phyloP scores from a whole-genome alignment of 2,113 vertebrate genomes.

The Todiramphus saurophagus region DNA sequence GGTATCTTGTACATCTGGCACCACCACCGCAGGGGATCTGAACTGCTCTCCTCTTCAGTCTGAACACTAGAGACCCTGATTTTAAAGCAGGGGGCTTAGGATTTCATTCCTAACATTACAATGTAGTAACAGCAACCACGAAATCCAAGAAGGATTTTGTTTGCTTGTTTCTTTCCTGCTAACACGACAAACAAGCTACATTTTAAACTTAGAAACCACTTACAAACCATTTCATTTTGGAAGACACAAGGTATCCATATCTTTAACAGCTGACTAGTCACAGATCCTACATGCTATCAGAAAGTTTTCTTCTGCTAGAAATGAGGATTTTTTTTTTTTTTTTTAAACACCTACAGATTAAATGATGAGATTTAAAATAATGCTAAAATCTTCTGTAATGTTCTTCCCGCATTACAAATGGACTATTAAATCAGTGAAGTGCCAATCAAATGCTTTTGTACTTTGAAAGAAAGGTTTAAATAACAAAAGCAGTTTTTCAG shows the following conservation, averaged over 20 bases:
- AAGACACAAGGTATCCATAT: background rate
- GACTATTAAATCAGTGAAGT: constrained; percentile 77
- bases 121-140: background rate
- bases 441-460: constrained; percentile 77
- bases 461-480: constrained; percentile 74
- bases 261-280: constrained; percentile 41
- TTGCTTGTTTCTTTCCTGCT: background rate
- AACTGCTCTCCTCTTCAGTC: background rate
- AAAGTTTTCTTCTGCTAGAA: constrained; percentile 63
- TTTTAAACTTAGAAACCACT: background rate
- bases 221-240: constrained; percentile 5
- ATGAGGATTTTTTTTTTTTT: constrained; percentile 37
- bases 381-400: constrained; percentile 73
- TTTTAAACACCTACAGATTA: constrained; percentile 68
- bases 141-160: background rate
- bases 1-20: background rate
- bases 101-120: background rate
- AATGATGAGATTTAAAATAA: constrained; percentile 76
- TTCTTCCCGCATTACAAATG: constrained; percentile 77
- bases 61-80: background rate
- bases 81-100: background rate
- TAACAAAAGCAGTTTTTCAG: constrained; percentile 77
- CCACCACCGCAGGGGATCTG: background rate
- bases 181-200: background rate
- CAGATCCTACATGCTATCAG: constrained; percentile 13